A percentile compares a stretch with the other conserved stretches of the same genome.
Conservation (phyloP, 92 coral and sea anemone genomes). For the Epizoanthus scotinus region DNA sequence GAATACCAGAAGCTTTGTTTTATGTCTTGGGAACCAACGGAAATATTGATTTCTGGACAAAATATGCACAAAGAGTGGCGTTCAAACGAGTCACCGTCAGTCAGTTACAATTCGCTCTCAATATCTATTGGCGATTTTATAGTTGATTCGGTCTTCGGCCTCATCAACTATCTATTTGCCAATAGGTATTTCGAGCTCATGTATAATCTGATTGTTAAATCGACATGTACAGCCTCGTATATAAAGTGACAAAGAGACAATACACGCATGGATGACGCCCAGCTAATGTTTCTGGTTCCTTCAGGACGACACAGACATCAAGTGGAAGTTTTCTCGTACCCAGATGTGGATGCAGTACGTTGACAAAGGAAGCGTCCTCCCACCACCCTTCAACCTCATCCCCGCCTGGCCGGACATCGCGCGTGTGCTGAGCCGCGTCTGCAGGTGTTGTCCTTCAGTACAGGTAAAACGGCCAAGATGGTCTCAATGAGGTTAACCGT, state of each 20-base stretch:
- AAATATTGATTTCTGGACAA: too few relatives aligned
- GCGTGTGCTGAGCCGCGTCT: not conserved
- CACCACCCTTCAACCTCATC: conserved; percentile 86
- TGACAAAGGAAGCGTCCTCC: conserved; percentile 77
- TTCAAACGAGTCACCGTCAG: too few relatives aligned
- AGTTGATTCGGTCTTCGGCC: too few relatives aligned
- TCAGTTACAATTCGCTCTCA: too few relatives aligned
- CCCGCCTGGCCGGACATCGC: conserved; percentile 66
- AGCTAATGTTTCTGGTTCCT: not conserved
- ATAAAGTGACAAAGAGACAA: not conserved
- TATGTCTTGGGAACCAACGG: too few relatives aligned
- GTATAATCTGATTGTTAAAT: too few relatives aligned
- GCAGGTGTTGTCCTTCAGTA: not conserved
- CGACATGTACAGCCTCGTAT: not conserved
- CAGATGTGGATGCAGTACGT: conserved; percentile 92
- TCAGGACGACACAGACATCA: conserved; percentile 83
- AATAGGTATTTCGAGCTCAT: too few relatives aligned
- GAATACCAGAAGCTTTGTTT: too few relatives aligned
- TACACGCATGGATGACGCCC: not conserved
- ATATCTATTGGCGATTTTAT: too few relatives aligned
- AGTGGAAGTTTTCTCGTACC: conserved; percentile 92
- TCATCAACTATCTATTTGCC: too few relatives aligned
- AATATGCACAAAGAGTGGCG: too few relatives aligned
- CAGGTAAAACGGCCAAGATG: not conserved
- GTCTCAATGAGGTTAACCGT: too few relatives aligned